Conservation (phyloP, 2,797 vertebrate species). For the Cryptoblepharus egeriae region DNA sequence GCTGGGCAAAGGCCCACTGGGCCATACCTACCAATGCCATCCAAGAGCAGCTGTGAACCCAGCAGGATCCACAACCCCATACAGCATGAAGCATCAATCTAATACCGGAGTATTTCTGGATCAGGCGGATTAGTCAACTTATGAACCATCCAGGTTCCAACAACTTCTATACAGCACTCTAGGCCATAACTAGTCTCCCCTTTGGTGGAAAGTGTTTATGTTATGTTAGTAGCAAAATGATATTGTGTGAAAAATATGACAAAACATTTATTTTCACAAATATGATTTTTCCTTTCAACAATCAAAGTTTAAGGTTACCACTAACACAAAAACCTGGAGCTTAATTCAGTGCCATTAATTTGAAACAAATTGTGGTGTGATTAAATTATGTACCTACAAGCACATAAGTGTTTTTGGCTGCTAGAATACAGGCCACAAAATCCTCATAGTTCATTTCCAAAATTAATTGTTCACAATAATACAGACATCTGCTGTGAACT, state of each 20-base stretch:
- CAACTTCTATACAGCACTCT: too few species aligned
- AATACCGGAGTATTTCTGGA: too few species aligned
- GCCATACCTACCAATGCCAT: too few species aligned
- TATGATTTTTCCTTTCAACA: background rate
- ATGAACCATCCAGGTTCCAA: too few species aligned
- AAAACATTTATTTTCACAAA: background rate
- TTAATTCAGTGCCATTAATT: background rate
- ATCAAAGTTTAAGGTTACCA: background rate
- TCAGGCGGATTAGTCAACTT: too few species aligned
- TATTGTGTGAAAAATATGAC: background rate
- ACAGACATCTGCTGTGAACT: slow-evolving; percentile 6
- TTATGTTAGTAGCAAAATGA: slow-evolving; percentile 18
- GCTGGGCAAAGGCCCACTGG: too few species aligned
- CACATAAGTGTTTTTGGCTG: slow-evolving; percentile 15
- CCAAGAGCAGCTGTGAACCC: too few species aligned
- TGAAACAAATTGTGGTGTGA: background rate
- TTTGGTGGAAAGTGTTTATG: background rate
- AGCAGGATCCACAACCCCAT: too few species aligned
- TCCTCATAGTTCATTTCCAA: slow-evolving; percentile 17
- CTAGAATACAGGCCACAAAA: slow-evolving; percentile 45
- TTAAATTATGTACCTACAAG: accelerated
- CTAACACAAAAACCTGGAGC: background rate
- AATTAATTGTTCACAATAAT: slow-evolving; percentile 2
- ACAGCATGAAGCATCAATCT: too few species aligned
- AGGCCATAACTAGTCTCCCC: too few species aligned